A percentile compares a stretch with the other conserved stretches of the same genome.
Evolutionary conservation across 2,888 invertebrate genomes (phyloP).

Genomic region (Microplitis manilae): DNA sequence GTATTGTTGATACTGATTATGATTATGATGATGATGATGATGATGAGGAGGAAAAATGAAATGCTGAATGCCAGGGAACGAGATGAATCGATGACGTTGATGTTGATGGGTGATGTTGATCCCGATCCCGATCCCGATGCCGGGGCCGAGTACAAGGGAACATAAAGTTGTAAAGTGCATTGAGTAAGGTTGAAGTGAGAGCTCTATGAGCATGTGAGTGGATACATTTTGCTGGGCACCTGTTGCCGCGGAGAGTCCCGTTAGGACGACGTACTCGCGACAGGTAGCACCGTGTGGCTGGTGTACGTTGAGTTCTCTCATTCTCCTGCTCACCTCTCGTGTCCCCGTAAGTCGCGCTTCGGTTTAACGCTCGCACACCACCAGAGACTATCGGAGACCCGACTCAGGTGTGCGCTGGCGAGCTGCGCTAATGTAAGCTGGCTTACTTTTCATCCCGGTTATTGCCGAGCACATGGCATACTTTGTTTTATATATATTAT

Average conservation of each 20-base stretch:
- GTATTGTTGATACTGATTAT: conserved; percentile 43
- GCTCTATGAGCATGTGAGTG: conserved; percentile 9
- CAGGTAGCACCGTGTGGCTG: conserved; percentile 57
- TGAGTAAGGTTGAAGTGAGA: conserved; percentile 34
- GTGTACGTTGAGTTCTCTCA: conserved; percentile 10
- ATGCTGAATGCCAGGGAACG: neutral
- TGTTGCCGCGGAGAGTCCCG: conserved; percentile 67
- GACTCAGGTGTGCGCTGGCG: neutral
- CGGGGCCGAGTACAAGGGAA: neutral
- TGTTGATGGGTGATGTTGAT: neutral
- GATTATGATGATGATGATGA: neutral
- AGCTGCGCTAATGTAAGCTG: neutral
- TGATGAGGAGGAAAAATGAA: conserved; percentile 13
- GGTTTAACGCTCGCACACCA: conserved; percentile 35
- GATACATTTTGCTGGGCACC: conserved; percentile 64
- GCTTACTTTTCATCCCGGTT: conserved; percentile 10
- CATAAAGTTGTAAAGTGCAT: conserved; percentile 28
- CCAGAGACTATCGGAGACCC: neutral
- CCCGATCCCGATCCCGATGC: no score
- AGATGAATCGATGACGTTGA: neutral
- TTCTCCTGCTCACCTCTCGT: conserved; percentile 19
- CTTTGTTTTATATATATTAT: conserved; percentile 27
- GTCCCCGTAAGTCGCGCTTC: conserved; percentile 33
- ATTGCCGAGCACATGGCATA: conserved; percentile 36
- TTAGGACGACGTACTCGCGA: conserved; percentile 64